Conservation (phyloP, 2,797 vertebrate genomes). For the Glyptemys insculpta region DNA sequence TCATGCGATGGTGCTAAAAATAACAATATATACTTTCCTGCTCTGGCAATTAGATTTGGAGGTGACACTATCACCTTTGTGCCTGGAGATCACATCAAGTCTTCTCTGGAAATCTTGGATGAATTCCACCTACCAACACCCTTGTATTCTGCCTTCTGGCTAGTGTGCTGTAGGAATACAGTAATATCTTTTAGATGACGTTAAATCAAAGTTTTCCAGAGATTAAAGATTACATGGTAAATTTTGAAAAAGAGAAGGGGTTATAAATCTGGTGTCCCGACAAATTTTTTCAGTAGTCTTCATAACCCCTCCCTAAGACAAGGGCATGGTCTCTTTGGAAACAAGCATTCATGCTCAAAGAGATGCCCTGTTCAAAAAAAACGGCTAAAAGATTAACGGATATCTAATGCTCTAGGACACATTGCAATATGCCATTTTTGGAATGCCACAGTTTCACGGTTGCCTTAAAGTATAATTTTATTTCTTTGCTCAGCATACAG, state of each 20-base stretch:
- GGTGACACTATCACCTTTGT: neutral
- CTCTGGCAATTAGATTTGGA: neutral
- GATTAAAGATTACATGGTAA: constrained; percentile 81
- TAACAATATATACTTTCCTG: neutral
- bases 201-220: constrained; percentile 83
- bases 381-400: constrained; percentile 74
- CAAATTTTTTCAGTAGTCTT: constrained; percentile 73
- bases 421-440: constrained; percentile 69
- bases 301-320: constrained; percentile 59
- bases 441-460: constrained; percentile 71
- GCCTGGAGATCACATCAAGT: constrained; percentile 20
- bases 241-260: constrained; percentile 71
- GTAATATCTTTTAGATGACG: constrained; percentile 79
- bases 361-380: constrained; percentile 65
- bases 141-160: constrained; percentile 57
- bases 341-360: constrained; percentile 58
- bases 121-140: constrained; percentile 26
- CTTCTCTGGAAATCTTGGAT: constrained; percentile 44
- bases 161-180: constrained; percentile 58
- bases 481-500: constrained; percentile 44
- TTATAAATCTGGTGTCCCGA: constrained; percentile 77
- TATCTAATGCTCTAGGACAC: constrained; percentile 65
- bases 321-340: constrained; percentile 60
- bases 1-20: neutral
- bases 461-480: constrained; percentile 62